A percentile compares a stretch with the other conserved stretches of the same genome.
These are phyloP conservation scores for Carcinoscorpius rotundicauda DNA, from an alignment of 1,140 invertebrate genomes.

Conservation along the genomic window DNA sequence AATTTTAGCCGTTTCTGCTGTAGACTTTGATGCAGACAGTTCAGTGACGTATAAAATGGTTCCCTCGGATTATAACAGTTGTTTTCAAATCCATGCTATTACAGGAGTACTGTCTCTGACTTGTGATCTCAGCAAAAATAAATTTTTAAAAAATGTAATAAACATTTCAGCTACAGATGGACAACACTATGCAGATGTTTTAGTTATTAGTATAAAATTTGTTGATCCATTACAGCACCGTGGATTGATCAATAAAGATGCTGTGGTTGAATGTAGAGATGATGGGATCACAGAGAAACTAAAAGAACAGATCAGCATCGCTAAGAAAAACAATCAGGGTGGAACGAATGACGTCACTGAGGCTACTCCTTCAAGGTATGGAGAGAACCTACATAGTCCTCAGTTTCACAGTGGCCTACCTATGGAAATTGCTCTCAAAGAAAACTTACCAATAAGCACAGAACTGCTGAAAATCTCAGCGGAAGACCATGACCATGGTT, in stretches of 20 bases:
- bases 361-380: constrained; percentile 43
- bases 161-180: constrained; percentile 75
- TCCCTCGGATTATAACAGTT: constrained; percentile 79
- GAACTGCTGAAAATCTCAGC: constrained; percentile 56
- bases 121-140: constrained; percentile 59
- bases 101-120: constrained; percentile 50
- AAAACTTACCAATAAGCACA: constrained; percentile 65
- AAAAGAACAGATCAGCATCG: constrained; percentile 64
- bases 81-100: constrained; percentile 74
- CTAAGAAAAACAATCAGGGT: constrained; percentile 44
- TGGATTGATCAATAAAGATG: constrained; percentile 64
- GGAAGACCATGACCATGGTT: constrained; percentile 72
- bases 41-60: constrained; percentile 75
- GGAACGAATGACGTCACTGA: constrained; percentile 58
- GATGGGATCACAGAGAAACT: constrained; percentile 65
- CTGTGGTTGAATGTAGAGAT: constrained; percentile 61
- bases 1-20: constrained; percentile 78
- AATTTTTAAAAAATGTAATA: constrained; percentile 14
- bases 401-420: constrained; percentile 54
- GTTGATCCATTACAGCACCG: constrained; percentile 53
- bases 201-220: constrained; percentile 55
- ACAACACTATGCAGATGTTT: constrained; percentile 74
- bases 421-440: constrained; percentile 53
- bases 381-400: constrained; percentile 69
- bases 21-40: constrained; percentile 83